These are phyloP conservation scores for Miichthys miiuy DNA, from an alignment of 2,797 vertebrate genomes.

Conservation along the genomic window DNA sequence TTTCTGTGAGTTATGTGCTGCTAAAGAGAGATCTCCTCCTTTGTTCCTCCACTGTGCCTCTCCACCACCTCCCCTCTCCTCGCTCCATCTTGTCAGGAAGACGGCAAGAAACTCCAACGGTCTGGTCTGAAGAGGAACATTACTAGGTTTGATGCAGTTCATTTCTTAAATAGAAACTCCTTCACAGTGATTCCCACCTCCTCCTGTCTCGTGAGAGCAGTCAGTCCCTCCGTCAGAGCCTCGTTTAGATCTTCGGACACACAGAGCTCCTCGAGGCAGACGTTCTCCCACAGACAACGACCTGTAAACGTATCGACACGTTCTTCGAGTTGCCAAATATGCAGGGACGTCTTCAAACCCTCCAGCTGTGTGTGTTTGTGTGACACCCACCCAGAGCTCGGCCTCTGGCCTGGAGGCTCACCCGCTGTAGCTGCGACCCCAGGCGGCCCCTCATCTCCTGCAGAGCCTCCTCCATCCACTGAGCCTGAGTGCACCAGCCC, in stretches of 20 bases:
- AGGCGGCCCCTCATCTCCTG: slow-evolving; percentile 76
- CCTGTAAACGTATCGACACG: slow-evolving; percentile 74
- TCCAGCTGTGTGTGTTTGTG: neutral
- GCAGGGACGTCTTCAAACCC: neutral
- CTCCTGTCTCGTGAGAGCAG: slow-evolving; percentile 74
- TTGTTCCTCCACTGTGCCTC: neutral
- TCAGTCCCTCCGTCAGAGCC: slow-evolving; percentile 81
- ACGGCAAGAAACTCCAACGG: slow-evolving; percentile 86
- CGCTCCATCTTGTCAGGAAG: slow-evolving; percentile 78
- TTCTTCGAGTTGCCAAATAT: neutral
- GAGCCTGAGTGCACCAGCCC: slow-evolving; percentile 85
- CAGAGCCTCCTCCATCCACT: slow-evolving; percentile 87
- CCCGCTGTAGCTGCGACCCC: slow-evolving; percentile 73
- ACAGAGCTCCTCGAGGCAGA: slow-evolving; percentile 73
- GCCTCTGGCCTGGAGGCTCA: slow-evolving; percentile 76
- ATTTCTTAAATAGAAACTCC: neutral
- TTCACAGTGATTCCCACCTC: slow-evolving; percentile 65
- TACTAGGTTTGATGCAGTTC: neutral
- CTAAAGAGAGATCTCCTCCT: slow-evolving; percentile 7
- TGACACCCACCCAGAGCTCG: slow-evolving; percentile 80
- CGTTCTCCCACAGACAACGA: slow-evolving; percentile 84
- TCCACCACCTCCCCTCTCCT: slow-evolving; percentile 17
- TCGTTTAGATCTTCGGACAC: slow-evolving; percentile 74
- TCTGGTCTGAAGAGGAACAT: slow-evolving; percentile 76
- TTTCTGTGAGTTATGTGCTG: slow-evolving; percentile 30